Evolutionary conservation across 2,113 vertebrate species (phyloP).

Genomic region (Albula goreensis): DNA sequence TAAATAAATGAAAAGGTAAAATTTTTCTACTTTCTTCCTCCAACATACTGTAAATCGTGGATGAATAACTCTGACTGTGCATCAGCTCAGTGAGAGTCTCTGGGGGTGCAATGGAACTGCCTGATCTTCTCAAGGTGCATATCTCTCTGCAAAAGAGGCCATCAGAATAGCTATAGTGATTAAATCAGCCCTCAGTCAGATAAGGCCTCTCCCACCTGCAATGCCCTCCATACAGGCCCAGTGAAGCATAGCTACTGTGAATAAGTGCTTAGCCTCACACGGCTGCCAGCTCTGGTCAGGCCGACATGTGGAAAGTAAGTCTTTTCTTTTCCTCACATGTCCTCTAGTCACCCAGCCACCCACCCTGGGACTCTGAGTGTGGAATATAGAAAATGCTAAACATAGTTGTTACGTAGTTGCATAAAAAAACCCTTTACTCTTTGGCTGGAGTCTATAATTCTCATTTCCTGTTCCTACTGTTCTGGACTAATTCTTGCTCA

Average conservation of each 20-base stretch:
- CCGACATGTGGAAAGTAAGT: constrained; percentile 6
- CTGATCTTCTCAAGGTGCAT: not conserved
- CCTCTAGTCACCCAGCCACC: not conserved
- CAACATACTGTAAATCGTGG: not conserved
- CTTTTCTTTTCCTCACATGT: constrained; percentile 10
- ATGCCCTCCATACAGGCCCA: constrained; percentile 8
- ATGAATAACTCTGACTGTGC: not conserved
- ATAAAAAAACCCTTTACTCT: not conserved
- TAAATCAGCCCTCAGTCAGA: not conserved
- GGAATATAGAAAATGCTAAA: not conserved
- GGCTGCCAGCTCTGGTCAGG: not conserved
- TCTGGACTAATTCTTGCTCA: too few relatives aligned
- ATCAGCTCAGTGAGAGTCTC: not conserved
- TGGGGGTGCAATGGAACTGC: not conserved
- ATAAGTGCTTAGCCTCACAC: not conserved
- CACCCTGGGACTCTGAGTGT: not conserved
- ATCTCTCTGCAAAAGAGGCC: not conserved
- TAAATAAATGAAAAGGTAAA: not conserved
- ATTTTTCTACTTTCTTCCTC: not conserved
- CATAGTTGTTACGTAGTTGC: not conserved
- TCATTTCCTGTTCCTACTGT: too few relatives aligned
- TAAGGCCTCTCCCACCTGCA: constrained; percentile 2
- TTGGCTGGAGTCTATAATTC: too few relatives aligned
- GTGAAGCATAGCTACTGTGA: not conserved
- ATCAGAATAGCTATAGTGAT: not conserved